Conservation (phyloP, 2,888 invertebrate species). For the Erynnis tages region DNA sequence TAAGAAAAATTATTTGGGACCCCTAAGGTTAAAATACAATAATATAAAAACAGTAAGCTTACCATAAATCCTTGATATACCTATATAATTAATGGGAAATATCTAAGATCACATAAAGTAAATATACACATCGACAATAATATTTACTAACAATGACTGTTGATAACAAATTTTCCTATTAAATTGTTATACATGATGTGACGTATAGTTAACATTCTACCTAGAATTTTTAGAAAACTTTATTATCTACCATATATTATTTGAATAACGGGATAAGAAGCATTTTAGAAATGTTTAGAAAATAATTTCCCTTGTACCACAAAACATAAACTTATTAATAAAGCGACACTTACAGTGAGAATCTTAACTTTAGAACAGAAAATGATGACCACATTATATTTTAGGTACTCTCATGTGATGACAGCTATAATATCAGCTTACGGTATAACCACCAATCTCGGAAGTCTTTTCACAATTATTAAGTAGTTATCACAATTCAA, state of each 20-base stretch:
- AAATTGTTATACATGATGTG: constrained; percentile 56
- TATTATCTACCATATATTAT: constrained; percentile 53
- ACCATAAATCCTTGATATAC: constrained; percentile 62
- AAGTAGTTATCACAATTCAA: constrained; percentile 35
- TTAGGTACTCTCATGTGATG: constrained; percentile 30
- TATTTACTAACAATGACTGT: constrained; percentile 68
- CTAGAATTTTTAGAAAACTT: constrained; percentile 56
- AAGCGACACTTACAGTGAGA: constrained; percentile 64
- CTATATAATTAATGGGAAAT: constrained; percentile 57
- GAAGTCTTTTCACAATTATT: constrained; percentile 38
- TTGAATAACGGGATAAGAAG: constrained; percentile 61
- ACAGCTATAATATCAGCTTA: constrained; percentile 30
- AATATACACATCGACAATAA: constrained; percentile 66
- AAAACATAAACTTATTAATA: constrained; percentile 56
- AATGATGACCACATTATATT: constrained; percentile 44
- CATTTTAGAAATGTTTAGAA: constrained; percentile 66
- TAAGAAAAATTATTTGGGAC: constrained; percentile 66
- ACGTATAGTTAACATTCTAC: constrained; percentile 64
- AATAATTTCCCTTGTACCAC: constrained; percentile 72
- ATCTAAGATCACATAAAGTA: constrained; percentile 63
- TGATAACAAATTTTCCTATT: constrained; percentile 71
- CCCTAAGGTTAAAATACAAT: constrained; percentile 69
- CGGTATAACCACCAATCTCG: constrained; percentile 39
- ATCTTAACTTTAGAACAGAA: constrained; percentile 22
- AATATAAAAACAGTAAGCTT: constrained; percentile 74